Evolutionary conservation across 2,888 invertebrate genomes (phyloP).

Genomic region (Tachystola acroxantha): DNA sequence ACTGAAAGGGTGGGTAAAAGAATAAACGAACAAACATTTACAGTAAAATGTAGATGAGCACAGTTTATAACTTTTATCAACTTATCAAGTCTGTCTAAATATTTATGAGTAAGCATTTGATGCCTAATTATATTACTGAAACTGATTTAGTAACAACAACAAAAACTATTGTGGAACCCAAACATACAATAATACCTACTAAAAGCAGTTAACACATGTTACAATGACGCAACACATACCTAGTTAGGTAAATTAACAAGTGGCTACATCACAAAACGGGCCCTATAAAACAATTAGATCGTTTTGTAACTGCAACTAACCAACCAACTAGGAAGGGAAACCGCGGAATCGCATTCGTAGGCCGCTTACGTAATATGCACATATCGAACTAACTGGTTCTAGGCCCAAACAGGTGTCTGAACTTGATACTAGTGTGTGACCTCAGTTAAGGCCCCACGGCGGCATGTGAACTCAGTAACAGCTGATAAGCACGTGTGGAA

Average conservation of each 20-base stretch:
- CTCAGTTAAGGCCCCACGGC: constrained; percentile 14
- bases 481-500: constrained; percentile 13
- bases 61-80: too few relatives aligned
- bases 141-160: too few relatives aligned
- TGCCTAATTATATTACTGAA: too few relatives aligned
- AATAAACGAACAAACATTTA: too few relatives aligned
- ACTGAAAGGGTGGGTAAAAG: too few relatives aligned
- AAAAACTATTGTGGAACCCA: too few relatives aligned
- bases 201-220: too few relatives aligned
- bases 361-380: constrained; percentile 2
- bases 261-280: not conserved
- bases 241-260: not conserved
- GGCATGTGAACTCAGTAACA: constrained; percentile 9
- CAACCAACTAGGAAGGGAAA: constrained; percentile 8
- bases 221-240: not conserved
- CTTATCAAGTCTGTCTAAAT: too few relatives aligned
- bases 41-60: too few relatives aligned
- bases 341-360: not conserved
- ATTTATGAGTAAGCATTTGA: too few relatives aligned
- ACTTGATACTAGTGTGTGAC: constrained; percentile 20
- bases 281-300: constrained; percentile 8
- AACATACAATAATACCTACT: too few relatives aligned
- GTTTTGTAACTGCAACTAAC: too few relatives aligned
- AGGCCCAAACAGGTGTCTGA: constrained; percentile 16
- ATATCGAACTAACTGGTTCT: constrained; percentile 7